Evolutionary conservation across 2,888 invertebrate genomes (phyloP), one percentile per base, ranked within the genome.

Genomic region (Pteria penguin): DNA sequence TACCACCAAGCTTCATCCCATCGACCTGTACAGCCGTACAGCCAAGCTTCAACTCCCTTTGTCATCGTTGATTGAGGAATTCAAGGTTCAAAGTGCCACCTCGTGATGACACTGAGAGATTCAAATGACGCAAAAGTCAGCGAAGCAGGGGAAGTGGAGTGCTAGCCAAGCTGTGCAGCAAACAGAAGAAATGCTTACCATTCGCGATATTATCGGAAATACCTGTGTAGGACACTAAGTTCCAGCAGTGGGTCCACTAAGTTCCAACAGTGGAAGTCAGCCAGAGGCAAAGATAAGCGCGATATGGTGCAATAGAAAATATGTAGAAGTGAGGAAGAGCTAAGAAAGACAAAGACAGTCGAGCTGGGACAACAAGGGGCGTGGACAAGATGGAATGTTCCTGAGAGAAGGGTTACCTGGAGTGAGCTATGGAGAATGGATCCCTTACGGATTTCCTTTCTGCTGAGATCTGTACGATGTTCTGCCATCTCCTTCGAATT

Each of bases 391-490:
- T n/a, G n/a, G n/a, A n/a, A n/a, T n/a, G n/a, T n/a, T n/a, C n/a
- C n/a, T n/a, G n/a, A n/a, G n/a, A n/a, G n/a, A n/a, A n/a, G n/a
- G n/a, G n/a, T n/a, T n/a, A n/a, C n/a, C n/a, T n/a, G n/a, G n/a
- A n/a, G n/a, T n/a, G n/a, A n/a, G n/a, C n/a, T n/a, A n/a, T n/a
- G n/a, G n/a, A n/a, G n/a, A n/a, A n/a, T n/a, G n/a, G n/a, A n/a
- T n/a, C n/a, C n/a, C n/a, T n/a, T n/a, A n/a, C n/a, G n/a, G n/a
- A n/a, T n/a, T n/a, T n/a, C n/a, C n/a, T n/a, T n/a, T n/a, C n/a
- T n/a, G n/a, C n/a, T n/a, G n/a, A n/a, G n/a, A n/a, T n/a, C n/a
- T 73, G 66, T 74, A 66, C 32, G 76, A 76, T 27, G 26, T 65
- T 29, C 52, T 76, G 26, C 73, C 69, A 3, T 70, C 72, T 8